These are phyloP conservation scores for Canis aureus DNA, from an alignment of 2,113 vertebrate species.

Conservation along the genomic window DNA sequence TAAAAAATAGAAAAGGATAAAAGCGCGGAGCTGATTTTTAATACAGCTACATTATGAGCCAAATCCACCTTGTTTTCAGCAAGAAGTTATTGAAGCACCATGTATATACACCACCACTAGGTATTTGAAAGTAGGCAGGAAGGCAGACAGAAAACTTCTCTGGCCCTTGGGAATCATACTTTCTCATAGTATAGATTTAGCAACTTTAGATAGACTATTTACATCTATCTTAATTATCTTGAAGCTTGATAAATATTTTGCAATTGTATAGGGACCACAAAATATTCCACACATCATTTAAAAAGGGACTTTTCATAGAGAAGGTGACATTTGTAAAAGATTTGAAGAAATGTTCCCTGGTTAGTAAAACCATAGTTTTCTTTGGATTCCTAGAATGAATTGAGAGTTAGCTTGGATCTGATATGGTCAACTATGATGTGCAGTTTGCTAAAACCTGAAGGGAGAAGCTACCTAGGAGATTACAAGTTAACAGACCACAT, in stretches of 20 bases:
- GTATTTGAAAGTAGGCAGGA: neutral
- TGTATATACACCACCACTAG: neutral
- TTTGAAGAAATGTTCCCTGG: neutral
- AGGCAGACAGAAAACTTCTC: neutral
- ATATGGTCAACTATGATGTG: neutral
- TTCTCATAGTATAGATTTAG: neutral
- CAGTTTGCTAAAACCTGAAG: neutral
- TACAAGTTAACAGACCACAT: neutral
- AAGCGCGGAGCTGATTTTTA: neutral
- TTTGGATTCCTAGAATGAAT: conserved; percentile 17
- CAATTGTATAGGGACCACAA: neutral
- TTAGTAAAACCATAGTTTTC: conserved; percentile 1
- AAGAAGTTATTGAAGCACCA: neutral
- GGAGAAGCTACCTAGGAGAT: neutral
- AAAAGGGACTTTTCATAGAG: neutral
- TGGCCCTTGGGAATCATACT: neutral
- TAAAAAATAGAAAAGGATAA: conserved; percentile 1
- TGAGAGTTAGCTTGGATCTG: neutral
- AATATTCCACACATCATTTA: neutral
- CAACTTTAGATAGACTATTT: neutral
- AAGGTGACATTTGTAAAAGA: neutral
- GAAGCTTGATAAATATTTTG: neutral
- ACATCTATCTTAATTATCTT: neutral
- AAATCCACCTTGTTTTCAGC: neutral
- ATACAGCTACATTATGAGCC: neutral